A percentile compares a stretch with the other conserved stretches of the same genome.
phyloP scores from a whole-genome alignment of 64 coral and sea anemone genomes.

The Pachyseris speciosa region DNA sequence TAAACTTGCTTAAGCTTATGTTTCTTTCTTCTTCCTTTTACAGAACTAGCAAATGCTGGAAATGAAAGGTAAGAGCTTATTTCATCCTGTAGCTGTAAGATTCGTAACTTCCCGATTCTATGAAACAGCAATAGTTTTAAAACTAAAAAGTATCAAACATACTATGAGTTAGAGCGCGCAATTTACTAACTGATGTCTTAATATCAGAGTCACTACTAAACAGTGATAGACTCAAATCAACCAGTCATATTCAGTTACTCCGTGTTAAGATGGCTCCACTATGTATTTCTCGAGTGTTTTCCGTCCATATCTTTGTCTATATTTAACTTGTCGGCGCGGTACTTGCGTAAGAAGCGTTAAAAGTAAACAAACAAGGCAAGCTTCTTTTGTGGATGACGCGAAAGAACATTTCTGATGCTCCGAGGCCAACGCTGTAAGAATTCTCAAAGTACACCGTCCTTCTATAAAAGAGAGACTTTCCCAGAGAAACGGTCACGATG shows the following conservation, averaged over 20 bases:
- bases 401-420: slow-evolving; percentile 7
- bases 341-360: slow-evolving; percentile 7
- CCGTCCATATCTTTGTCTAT: not conserved
- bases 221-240: not conserved
- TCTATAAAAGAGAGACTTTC: not conserved
- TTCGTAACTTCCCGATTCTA: not conserved
- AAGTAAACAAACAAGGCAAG: slow-evolving; percentile 31
- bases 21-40: not conserved
- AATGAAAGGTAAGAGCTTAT: slow-evolving; percentile 35
- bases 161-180: no score
- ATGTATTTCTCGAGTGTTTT: not conserved
- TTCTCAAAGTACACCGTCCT: not conserved
- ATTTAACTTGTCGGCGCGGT: slow-evolving; percentile 8
- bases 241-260: not conserved
- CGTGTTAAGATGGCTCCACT: not conserved
- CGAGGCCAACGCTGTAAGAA: not conserved
- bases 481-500: not conserved
- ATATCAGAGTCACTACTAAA: not conserved
- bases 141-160: no score
- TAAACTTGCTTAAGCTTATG: not conserved
- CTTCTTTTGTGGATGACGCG: not conserved
- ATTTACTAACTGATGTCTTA: not conserved
- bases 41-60: slow-evolving; percentile 11
- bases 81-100: not conserved
- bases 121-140: no score